phyloP scores from a whole-genome alignment of 1,140 invertebrate species.

The Lamellibrachia luymesi region DNA sequence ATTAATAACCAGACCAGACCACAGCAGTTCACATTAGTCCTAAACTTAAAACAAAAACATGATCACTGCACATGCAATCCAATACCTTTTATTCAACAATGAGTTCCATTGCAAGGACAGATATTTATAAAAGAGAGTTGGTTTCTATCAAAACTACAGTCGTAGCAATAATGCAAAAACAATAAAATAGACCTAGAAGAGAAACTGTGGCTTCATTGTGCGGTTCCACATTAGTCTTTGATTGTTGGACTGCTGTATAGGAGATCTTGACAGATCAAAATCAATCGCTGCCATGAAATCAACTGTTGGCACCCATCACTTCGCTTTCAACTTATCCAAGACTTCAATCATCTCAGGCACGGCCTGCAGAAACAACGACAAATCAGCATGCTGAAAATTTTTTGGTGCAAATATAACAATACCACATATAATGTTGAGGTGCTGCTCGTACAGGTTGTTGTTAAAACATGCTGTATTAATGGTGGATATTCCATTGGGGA shows the following conservation, averaged over 20 bases:
- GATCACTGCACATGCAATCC: not conserved
- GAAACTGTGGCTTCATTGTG: not conserved
- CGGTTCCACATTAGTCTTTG: not conserved
- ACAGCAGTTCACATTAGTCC: not conserved
- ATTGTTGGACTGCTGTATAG: not conserved
- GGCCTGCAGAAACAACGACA: not conserved
- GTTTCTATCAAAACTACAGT: not conserved
- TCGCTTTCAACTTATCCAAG: not conserved
- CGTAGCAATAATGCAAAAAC: not conserved
- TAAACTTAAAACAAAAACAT: not conserved
- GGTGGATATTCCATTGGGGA: too few species aligned
- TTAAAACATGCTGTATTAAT: too few species aligned
- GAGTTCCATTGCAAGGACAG: not conserved
- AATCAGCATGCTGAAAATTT: not conserved
- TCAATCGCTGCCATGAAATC: not conserved
- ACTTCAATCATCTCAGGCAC: constrained; percentile 11
- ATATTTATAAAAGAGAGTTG: not conserved
- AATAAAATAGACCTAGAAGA: not conserved
- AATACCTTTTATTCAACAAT: not conserved
- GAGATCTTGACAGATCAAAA: not conserved
- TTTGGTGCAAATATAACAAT: not conserved
- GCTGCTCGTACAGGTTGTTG: too few species aligned
- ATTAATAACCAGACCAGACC: not conserved
- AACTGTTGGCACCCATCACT: not conserved
- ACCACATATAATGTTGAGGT: not conserved